These are phyloP conservation scores for Phrynosoma blainvillii DNA, from an alignment of 2,113 vertebrate species.

Conservation along the genomic window DNA sequence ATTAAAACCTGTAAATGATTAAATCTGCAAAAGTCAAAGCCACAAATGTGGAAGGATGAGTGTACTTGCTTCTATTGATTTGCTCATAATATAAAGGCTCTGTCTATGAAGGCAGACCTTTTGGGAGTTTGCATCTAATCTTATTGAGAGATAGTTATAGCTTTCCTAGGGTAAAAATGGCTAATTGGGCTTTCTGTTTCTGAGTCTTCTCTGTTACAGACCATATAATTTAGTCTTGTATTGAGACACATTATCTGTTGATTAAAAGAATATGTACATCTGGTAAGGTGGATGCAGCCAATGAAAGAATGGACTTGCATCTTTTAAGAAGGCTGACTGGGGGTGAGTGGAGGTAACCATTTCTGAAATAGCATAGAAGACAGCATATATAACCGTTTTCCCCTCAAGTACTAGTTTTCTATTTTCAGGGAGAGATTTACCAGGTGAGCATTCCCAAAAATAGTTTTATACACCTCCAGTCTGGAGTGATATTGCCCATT, in stretches of 20 bases:
- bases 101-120: not conserved
- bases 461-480: too few species aligned
- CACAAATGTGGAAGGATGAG: too few species aligned
- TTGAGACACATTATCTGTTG: not conserved
- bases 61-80: not conserved
- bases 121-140: not conserved
- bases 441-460: too few species aligned
- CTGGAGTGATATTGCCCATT: too few species aligned
- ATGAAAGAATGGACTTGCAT: too few species aligned
- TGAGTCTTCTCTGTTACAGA: not conserved
- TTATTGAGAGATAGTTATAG: not conserved
- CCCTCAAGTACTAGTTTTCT: not conserved
- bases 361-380: not conserved
- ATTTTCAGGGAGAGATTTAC: too few species aligned
- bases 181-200: not conserved
- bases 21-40: too few species aligned
- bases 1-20: too few species aligned
- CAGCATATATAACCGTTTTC: not conserved
- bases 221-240: not conserved
- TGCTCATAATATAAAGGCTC: not conserved
- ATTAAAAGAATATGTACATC: not conserved
- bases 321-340: not conserved
- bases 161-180: not conserved
- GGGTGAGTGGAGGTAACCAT: too few species aligned
- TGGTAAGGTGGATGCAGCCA: not conserved